Conservation (phyloP, 1,140 invertebrate species). For the Goniozus legneri region DNA sequence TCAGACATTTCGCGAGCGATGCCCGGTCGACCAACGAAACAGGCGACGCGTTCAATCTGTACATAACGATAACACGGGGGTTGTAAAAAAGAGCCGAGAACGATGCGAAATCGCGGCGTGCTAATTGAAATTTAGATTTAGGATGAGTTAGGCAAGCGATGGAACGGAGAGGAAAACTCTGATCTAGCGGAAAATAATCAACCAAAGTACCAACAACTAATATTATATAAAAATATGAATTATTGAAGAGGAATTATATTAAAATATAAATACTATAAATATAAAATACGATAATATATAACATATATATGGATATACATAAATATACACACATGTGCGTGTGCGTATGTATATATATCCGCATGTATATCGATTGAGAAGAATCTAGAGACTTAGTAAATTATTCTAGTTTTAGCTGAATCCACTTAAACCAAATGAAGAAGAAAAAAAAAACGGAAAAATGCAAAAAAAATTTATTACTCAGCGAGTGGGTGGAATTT, state of each 20-base stretch:
- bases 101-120: background rate
- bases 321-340: slow-evolving; percentile 22
- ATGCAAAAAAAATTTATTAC: slow-evolving; percentile 31
- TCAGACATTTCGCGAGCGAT: slow-evolving; percentile 31
- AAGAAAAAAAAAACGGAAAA: no score
- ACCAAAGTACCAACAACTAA: slow-evolving; percentile 44
- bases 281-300: slow-evolving; percentile 27
- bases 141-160: slow-evolving; percentile 30
- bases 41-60: slow-evolving; percentile 7
- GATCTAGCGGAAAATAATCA: slow-evolving; percentile 41
- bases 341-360: slow-evolving; percentile 14
- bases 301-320: slow-evolving; percentile 29
- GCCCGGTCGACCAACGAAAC: slow-evolving; percentile 19
- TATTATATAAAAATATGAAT: slow-evolving; percentile 26
- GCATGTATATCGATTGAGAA: slow-evolving; percentile 38
- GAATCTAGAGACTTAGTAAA: slow-evolving; percentile 43
- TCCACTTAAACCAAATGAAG: no score
- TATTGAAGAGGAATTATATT: slow-evolving; percentile 32
- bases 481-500: slow-evolving; percentile 5
- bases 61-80: background rate
- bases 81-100: background rate
- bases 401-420: slow-evolving; percentile 46
- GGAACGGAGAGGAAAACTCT: slow-evolving; percentile 39
- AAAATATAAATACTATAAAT: slow-evolving; percentile 30
- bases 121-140: no score